Evolutionary conservation across 2,888 invertebrate species (phyloP).

Genomic region (Pristionchus maxplancki): DNA sequence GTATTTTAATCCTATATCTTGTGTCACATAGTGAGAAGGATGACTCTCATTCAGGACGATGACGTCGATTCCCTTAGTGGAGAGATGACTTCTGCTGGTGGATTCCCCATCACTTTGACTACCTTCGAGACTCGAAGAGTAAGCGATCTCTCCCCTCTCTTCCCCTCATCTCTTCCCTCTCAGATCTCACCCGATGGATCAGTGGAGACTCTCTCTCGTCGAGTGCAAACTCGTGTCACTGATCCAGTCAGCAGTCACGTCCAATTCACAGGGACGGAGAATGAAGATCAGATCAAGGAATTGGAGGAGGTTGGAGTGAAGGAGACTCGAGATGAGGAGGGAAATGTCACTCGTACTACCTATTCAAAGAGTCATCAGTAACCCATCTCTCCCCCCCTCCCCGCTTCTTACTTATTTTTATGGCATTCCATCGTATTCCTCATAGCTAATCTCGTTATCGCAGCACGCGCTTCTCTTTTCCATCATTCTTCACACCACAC

Average conservation of each 20-base stretch:
- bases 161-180: background rate
- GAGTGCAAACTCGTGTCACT: slow-evolving; percentile 73
- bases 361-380: slow-evolving; percentile 45
- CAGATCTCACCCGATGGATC: slow-evolving; percentile 68
- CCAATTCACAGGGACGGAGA: slow-evolving; percentile 76
- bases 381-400: background rate
- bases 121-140: slow-evolving; percentile 75
- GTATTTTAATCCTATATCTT: background rate
- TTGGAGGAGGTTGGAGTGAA: slow-evolving; percentile 70
- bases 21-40: too few species aligned
- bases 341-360: slow-evolving; percentile 74
- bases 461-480: background rate
- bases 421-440: background rate
- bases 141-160: background rate
- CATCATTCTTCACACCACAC: background rate
- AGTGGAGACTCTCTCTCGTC: slow-evolving; percentile 75
- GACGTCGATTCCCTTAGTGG: slow-evolving; percentile 74
- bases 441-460: slow-evolving; percentile 20
- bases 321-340: slow-evolving; percentile 75
- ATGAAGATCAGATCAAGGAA: slow-evolving; percentile 70
- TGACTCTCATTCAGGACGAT: too few species aligned
- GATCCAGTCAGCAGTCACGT: slow-evolving; percentile 75
- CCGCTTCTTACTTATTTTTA: background rate
- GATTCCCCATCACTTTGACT: slow-evolving; percentile 75
- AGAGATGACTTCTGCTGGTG: slow-evolving; percentile 56